A percentile compares a stretch with the other conserved stretches of the same genome.
Conservation (phyloP, 2,113 vertebrate genomes). For the Gavia stellata region DNA sequence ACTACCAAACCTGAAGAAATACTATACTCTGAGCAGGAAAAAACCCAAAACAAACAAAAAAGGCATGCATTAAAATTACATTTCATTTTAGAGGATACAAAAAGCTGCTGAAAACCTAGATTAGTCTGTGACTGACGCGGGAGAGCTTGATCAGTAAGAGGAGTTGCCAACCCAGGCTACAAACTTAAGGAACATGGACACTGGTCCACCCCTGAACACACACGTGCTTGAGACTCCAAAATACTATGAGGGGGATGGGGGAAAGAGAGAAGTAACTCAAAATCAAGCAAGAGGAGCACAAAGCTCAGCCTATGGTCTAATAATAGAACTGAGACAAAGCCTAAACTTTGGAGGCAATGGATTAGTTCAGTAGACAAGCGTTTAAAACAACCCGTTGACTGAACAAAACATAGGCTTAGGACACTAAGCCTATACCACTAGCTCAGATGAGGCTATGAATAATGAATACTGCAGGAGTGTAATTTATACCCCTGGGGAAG, state of each 20-base stretch:
- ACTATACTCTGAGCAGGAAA: not conserved
- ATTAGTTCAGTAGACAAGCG: not conserved
- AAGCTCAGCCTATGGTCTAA: not conserved
- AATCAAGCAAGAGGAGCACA: not conserved
- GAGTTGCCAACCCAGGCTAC: not conserved
- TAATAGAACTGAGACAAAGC: not conserved
- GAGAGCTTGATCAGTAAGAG: not conserved
- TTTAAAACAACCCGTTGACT: not conserved
- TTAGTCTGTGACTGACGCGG: not conserved
- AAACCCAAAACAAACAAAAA: not conserved
- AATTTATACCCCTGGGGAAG: not conserved
- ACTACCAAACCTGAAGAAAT: not conserved
- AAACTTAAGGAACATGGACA: not conserved
- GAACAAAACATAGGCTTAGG: not conserved
- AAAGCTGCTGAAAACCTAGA: not conserved
- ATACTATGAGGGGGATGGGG: too few relatives aligned
- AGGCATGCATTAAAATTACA: not conserved
- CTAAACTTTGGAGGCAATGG: not conserved
- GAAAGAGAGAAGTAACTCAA: not conserved
- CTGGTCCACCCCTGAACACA: not conserved
- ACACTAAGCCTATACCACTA: not conserved
- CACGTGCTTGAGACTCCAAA: not conserved
- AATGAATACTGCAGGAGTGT: not conserved
- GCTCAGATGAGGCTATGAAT: not conserved
- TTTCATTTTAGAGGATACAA: not conserved